These are phyloP conservation scores for Polymixis flavicincta DNA, from an alignment of 2,888 invertebrate species.

Conservation along the genomic window DNA sequence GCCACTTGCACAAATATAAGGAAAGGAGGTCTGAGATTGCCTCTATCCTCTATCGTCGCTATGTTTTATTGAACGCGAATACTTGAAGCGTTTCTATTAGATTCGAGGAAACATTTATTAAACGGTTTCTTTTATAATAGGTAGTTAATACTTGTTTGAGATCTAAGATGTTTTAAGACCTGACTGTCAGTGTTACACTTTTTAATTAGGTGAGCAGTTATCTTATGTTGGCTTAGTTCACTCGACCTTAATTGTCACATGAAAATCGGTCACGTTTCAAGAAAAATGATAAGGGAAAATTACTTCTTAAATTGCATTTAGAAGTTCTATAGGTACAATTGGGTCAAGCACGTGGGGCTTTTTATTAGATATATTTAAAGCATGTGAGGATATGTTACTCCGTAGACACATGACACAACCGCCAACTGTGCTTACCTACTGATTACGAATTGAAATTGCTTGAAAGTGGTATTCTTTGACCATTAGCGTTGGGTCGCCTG, in stretches of 20 bases:
- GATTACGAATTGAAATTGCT: background rate
- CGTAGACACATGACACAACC: background rate
- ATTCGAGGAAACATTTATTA: slow-evolving; percentile 21
- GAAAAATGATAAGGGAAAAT: slow-evolving; percentile 60
- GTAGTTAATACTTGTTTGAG: background rate
- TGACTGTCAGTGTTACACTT: slow-evolving; percentile 22
- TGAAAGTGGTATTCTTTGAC: background rate
- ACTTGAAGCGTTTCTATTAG: slow-evolving; percentile 32
- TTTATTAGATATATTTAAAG: background rate
- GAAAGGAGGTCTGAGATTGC: slow-evolving; percentile 54
- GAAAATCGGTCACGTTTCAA: slow-evolving; percentile 52
- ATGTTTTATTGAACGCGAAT: slow-evolving; percentile 52
- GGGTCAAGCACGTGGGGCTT: background rate
- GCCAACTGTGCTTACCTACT: background rate
- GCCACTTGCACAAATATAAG: slow-evolving; percentile 69
- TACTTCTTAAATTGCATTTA: slow-evolving; percentile 16
- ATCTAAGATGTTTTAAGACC: slow-evolving; percentile 10
- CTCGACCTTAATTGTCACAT: slow-evolving; percentile 55
- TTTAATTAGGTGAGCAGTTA: slow-evolving; percentile 42
- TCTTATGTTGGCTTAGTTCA: slow-evolving; percentile 40
- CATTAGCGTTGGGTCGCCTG: background rate
- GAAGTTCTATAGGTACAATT: slow-evolving; percentile 6
- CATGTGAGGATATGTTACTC: background rate
- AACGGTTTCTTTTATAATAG: slow-evolving; percentile 12
- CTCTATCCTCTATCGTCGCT: slow-evolving; percentile 15